Evolutionary conservation across 2,888 invertebrate genomes (phyloP).

Genomic region (Mantis religiosa): DNA sequence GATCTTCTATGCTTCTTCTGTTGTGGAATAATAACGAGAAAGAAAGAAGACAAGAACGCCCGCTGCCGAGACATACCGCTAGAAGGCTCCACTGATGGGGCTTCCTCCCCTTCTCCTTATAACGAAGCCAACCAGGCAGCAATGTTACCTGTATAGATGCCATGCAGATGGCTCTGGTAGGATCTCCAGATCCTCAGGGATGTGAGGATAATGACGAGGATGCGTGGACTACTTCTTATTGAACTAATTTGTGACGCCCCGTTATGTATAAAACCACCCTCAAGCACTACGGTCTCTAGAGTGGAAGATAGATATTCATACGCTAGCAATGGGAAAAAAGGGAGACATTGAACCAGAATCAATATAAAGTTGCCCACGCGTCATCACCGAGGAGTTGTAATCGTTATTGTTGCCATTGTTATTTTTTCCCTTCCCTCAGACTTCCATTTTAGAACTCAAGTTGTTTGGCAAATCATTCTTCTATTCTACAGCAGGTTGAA

Average conservation of each 20-base stretch:
- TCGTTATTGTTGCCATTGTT: neutral
- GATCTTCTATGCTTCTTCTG: neutral
- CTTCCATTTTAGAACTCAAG: neutral
- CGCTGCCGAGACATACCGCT: neutral
- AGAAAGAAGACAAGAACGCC: neutral
- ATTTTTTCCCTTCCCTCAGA: neutral
- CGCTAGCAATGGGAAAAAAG: neutral
- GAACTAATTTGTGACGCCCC: constrained; percentile 45
- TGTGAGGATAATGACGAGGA: constrained; percentile 35
- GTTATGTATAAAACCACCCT: constrained; percentile 1
- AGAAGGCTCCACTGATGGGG: neutral
- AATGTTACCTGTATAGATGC: constrained; percentile 9
- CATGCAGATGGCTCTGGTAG: constrained; percentile 9
- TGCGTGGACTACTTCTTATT: constrained; percentile 52
- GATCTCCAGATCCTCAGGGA: constrained; percentile 2
- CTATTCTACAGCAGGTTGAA: neutral
- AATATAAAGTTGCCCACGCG: neutral
- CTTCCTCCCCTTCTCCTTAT: neutral
- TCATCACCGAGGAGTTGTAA: neutral
- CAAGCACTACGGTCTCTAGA: neutral
- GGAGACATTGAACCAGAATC: constrained; percentile 4
- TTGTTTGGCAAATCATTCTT: neutral
- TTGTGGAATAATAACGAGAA: neutral
- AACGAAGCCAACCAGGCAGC: constrained; percentile 9
- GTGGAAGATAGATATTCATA: constrained; percentile 13